These are phyloP conservation scores for Rhineura floridana DNA, from an alignment of 2,113 vertebrate species.

Conservation along the genomic window DNA sequence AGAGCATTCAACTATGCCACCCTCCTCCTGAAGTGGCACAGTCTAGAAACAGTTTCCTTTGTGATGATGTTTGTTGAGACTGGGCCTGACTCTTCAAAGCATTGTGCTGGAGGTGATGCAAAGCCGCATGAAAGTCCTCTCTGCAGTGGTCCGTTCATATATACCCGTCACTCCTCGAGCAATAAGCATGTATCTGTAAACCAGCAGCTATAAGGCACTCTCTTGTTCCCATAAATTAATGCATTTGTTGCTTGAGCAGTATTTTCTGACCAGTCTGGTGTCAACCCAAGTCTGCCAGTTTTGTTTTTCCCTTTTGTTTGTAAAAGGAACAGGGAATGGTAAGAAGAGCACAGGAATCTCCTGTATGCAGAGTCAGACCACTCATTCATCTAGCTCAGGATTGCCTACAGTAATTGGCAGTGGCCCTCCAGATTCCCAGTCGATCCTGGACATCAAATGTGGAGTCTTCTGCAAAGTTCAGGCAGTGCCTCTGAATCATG, in stretches of 20 bases:
- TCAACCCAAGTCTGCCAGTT: too few relatives aligned
- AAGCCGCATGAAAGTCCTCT: background rate
- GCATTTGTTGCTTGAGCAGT: background rate
- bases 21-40: background rate
- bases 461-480: too few relatives aligned
- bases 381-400: background rate
- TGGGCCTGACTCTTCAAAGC: background rate
- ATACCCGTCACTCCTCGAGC: background rate
- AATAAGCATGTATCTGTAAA: background rate
- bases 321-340: too few relatives aligned
- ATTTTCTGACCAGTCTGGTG: too few relatives aligned
- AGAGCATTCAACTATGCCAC: background rate
- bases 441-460: too few relatives aligned
- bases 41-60: background rate
- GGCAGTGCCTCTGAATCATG: too few relatives aligned
- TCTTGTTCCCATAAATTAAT: background rate
- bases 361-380: background rate
- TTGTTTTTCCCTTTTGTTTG: too few relatives aligned
- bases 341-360: background rate
- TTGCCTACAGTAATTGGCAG: background rate
- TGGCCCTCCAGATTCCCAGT: too few relatives aligned
- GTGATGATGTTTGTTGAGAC: background rate
- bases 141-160: background rate
- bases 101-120: background rate
- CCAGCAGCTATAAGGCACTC: background rate